Evolutionary conservation across 2,888 invertebrate genomes (phyloP), one percentile per base, ranked within the genome.

Genomic region (Amaurobius ferox): DNA sequence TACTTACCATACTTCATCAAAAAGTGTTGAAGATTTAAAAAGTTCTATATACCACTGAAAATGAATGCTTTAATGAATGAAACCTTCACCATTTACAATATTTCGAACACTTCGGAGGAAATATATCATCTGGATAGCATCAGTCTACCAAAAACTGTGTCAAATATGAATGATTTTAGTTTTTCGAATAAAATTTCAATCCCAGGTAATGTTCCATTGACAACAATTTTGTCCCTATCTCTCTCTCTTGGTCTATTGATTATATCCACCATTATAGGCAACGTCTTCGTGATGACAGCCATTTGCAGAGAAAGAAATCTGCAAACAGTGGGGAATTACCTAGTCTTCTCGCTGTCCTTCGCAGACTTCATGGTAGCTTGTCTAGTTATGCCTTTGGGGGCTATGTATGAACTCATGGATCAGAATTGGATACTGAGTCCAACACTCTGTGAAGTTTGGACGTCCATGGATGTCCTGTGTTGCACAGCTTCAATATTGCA

Each of bases 261-360:
- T 3, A 64, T 80, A 0, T 30, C 68, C 1, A 87, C 87, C 6
- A 68, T 81, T 23, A 79, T 86, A 1, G 98, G 99, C 90, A 99
- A 99, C 92, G 96, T 98, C 89, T 98, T 99, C 93, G 99, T 99
- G 91, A 98, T 99, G 92, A 96, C 98, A 23, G 99, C 99, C 89
- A 98, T 99, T 90, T 93, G 98, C 91, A 93, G 97, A 90, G 98
- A 98, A 92, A 94, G 96, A 89, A 96, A 97, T 91, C 94, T 98
- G 85, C 97, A 97, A 92, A 97, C 96, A 90, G 97, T 98, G 76
- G 97, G 97, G 90, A 98, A 98, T 93, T 98, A 98, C 92, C 93
- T 99, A 91, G 98, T 99, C 88, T 95, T 98, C 79, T 98, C 98
- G 29, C 93, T 99, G 90, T 98, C 98, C 7, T 97, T 98, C 74